phyloP scores from a whole-genome alignment of 2,888 invertebrate species.

The Drosophila conformis region DNA sequence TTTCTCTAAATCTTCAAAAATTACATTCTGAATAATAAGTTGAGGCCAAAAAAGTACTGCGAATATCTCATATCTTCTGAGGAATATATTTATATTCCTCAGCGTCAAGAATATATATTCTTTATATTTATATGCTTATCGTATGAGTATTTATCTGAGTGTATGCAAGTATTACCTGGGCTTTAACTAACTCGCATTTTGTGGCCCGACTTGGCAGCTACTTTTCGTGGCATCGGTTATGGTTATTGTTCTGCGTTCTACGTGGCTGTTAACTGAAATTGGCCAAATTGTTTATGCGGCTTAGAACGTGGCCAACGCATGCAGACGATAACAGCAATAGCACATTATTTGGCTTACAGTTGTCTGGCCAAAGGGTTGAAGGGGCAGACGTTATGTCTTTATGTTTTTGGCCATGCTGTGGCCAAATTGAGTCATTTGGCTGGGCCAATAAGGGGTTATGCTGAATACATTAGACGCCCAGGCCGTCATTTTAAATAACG shows the following conservation, averaged over 20 bases:
- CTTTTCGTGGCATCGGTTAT: constrained; percentile 53
- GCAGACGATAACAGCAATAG: background rate
- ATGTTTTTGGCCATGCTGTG: constrained; percentile 1
- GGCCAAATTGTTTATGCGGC: constrained; percentile 66
- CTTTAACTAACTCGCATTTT: constrained; percentile 30
- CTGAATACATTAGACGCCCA: constrained; percentile 6
- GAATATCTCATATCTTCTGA: background rate
- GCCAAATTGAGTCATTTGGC: constrained; percentile 10
- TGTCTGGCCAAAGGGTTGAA: background rate
- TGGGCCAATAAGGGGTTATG: constrained; percentile 11
- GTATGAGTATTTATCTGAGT: background rate
- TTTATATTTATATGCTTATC: background rate
- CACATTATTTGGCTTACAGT: constrained; percentile 20
- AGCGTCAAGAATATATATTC: background rate
- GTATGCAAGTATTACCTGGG: constrained; percentile 2
- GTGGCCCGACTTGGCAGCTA: constrained; percentile 16
- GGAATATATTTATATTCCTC: background rate
- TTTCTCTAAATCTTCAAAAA: no score
- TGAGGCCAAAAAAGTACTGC: no score
- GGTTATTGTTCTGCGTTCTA: constrained; percentile 27
- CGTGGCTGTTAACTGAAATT: constrained; percentile 52
- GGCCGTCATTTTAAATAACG: background rate
- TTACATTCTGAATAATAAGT: no score
- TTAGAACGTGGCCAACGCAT: constrained; percentile 35
- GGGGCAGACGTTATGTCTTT: background rate